These are phyloP conservation scores for Bos javanicus DNA, from an alignment of 2,113 vertebrate species.

Conservation along the genomic window DNA sequence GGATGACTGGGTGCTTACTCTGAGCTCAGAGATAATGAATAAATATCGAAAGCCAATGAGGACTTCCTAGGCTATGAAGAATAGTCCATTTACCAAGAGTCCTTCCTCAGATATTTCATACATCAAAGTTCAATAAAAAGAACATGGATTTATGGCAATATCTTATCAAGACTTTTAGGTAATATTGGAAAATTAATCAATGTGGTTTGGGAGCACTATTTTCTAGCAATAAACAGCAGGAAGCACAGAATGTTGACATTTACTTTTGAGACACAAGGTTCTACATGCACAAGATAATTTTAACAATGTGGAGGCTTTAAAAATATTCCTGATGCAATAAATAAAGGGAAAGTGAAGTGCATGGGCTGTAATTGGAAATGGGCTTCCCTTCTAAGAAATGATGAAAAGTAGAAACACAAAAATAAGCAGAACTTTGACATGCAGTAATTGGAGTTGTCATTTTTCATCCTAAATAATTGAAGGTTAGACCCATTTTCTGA, in stretches of 20 bases:
- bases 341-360: background rate
- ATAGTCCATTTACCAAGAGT: background rate
- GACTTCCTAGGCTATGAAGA: background rate
- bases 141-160: background rate
- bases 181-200: constrained; percentile 35
- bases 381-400: background rate
- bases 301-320: background rate
- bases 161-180: background rate
- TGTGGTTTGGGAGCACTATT: background rate
- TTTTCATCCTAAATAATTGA: constrained; percentile 27
- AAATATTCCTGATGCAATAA: background rate
- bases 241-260: background rate
- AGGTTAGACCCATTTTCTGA: background rate
- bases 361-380: background rate
- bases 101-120: background rate
- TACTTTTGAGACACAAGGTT: background rate
- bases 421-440: constrained; percentile 5
- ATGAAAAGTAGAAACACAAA: constrained; percentile 41
- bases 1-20: background rate
- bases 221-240: background rate
- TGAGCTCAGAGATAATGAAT: background rate
- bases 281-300: constrained; percentile 11
- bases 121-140: background rate
- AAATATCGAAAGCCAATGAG: constrained; percentile 2
- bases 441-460: constrained; percentile 42